phyloP scores from a whole-genome alignment of 2,797 vertebrate genomes.

The Vireo griseus region DNA sequence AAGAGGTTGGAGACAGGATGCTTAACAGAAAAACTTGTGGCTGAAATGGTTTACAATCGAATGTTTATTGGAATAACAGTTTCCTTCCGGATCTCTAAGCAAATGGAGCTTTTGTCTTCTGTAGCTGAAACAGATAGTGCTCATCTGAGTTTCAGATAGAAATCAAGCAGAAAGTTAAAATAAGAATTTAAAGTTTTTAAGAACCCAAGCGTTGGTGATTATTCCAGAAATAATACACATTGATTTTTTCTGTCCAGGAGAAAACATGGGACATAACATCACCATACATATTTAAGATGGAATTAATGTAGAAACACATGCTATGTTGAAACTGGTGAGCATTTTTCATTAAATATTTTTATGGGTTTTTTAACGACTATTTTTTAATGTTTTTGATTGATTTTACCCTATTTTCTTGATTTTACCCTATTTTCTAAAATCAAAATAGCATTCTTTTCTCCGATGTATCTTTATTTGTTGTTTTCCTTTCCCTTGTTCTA shows the following conservation, averaged over 20 bases:
- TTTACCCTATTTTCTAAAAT: neutral
- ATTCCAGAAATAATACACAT: neutral
- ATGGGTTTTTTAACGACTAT: fast-evolving
- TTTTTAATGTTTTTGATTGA: neutral
- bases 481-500: neutral
- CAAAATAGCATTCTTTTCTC: fast-evolving
- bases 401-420: neutral
- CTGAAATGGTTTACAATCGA: neutral
- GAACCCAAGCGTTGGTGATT: neutral
- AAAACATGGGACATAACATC: fast-evolving
- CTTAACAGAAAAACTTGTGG: neutral
- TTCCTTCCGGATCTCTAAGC: neutral
- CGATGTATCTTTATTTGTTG: fast-evolving
- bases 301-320: neutral
- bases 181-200: neutral
- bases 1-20: neutral
- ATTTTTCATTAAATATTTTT: neutral
- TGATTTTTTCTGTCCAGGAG: neutral
- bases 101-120: neutral
- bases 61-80: neutral
- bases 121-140: neutral
- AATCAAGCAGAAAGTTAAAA: neutral
- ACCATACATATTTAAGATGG: neutral
- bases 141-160: neutral
- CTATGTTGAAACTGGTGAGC: fast-evolving